Evolutionary conservation across 2,797 vertebrate species (phyloP), one percentile per base, ranked within the genome.

Genomic region (Sebastolobus altivelis): DNA sequence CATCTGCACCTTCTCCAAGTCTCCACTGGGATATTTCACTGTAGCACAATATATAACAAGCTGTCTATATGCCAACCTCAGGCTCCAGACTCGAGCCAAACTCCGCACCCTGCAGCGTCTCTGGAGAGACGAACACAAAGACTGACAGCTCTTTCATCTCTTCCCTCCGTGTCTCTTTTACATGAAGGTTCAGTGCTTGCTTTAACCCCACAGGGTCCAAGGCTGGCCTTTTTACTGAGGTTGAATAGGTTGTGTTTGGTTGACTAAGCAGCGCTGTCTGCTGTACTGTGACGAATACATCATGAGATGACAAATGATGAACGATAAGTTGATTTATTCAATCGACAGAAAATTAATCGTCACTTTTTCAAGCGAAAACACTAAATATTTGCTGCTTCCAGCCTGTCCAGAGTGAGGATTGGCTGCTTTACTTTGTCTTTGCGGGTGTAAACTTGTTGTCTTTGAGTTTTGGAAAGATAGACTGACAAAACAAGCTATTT

Each of bases 61-160:
- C 84, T 79, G 85, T 74, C 75, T 80, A 22, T 71, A 78, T 62
- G 75, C 77, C 80, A 85, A 86, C 85, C 68, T 79, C 73, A 60
- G 82, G 88, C 82, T 74, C 13, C 79, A 72, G 63, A 65, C 71
- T 40, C 18, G 70, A 81, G 69, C 58, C 71, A 58, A 82, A 85
- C 68, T 62, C 25, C 4, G 33, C 62, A 86, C 83, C 87, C 87
- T 82, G 85, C 9, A 58, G 85, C 29, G 31, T 85, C 89, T 91
- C 87, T 52, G 29, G 80, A 90, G 90, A 79, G 65, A 77, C 75
- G 55, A 77, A 79, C 69, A 89, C 70, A 92, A 85, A 89, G 77
- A 79, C 83, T 60, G 84, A 87, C 80, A 74, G 80, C 65, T 85
- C 90, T 92, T 88, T 92, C 73, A 89, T 88, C 81, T 79, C 59